Evolutionary conservation across 2,113 vertebrate species (phyloP), one percentile per base, ranked within the genome.

Genomic region (Phyllostomus discolor): DNA sequence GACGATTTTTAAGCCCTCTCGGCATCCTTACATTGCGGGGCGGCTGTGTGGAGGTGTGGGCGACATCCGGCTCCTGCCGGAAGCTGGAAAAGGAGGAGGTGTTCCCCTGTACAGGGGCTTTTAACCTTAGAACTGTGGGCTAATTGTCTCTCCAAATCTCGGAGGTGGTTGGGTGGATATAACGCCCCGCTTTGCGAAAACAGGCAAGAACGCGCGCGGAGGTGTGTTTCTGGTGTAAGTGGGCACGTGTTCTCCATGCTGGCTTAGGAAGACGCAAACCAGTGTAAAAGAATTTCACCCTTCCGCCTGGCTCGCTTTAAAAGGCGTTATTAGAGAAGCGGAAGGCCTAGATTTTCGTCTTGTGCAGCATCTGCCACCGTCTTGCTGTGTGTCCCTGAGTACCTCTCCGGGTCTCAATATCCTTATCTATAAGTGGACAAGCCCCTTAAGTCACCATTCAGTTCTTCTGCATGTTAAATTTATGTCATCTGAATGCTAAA

Each of bases 21-120:
- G 96, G 92, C 73, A 91, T 52, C 95, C 95, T 2, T 97, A 97
- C 59, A 1, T 57, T 7, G 50, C 11, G 4, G 20, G 9, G 67
- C 20, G 7, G 28, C 0, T 0, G 38, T 0, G 33, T 20, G 24
- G 17, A 28, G 7, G 22, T 76, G 91, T 50, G 57, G 4, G 41
- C 2, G 28, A 24, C 43, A 0, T 20, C 15, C 1, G 59, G 1
- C 62, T 69, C 22, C 54, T 31, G n/a, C 54, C 41, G 91, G 82
- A 87, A 86, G 50, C 69, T 64, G 43, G 2, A 24, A 57, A 33
- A 26, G 16, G 7, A 16, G 38, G 4, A 1, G 5, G 43, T 6
- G 10, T 28, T 57, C 1, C 8, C 0, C 0, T 16, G 0, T 0
- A 1, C 1, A 1, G 5, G 43, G 31, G 4, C 0, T 0, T 35